These are phyloP conservation scores for Alligator mississippiensis DNA, from an alignment of 2,113 vertebrate species.

Conservation along the genomic window DNA sequence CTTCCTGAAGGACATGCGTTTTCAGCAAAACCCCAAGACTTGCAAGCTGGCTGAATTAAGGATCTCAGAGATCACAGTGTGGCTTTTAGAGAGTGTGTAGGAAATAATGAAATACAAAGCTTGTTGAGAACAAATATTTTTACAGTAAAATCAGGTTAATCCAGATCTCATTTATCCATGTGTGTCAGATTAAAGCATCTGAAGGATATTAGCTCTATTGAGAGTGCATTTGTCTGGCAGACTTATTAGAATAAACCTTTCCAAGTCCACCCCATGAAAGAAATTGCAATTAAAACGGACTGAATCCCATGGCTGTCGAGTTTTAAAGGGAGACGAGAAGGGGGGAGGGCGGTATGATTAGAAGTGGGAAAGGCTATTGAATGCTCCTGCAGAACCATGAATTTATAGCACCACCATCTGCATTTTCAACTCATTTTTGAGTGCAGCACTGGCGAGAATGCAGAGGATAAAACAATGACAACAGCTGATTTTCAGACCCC, in stretches of 20 bases:
- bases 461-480: constrained; percentile 5
- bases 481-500: constrained; percentile 34
- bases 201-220: neutral
- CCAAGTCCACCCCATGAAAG: neutral
- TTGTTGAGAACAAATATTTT: neutral
- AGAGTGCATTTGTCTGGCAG: constrained; percentile 24
- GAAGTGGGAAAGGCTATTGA: neutral
- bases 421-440: constrained; percentile 2
- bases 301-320: neutral
- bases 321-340: constrained; percentile 24
- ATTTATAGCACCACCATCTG: constrained; percentile 8
- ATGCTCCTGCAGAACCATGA: neutral
- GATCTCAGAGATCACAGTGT: neutral
- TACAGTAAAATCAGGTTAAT: neutral
- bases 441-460: neutral
- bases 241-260: neutral
- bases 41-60: neutral
- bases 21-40: neutral
- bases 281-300: constrained; percentile 4
- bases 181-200: neutral
- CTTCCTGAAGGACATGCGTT: neutral
- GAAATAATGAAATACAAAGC: neutral
- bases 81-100: neutral
- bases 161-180: neutral
- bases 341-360: neutral